Evolutionary conservation across 2,888 invertebrate species (phyloP), one percentile per base, ranked within the genome.

Genomic region (Sclerodermus sp.): DNA sequence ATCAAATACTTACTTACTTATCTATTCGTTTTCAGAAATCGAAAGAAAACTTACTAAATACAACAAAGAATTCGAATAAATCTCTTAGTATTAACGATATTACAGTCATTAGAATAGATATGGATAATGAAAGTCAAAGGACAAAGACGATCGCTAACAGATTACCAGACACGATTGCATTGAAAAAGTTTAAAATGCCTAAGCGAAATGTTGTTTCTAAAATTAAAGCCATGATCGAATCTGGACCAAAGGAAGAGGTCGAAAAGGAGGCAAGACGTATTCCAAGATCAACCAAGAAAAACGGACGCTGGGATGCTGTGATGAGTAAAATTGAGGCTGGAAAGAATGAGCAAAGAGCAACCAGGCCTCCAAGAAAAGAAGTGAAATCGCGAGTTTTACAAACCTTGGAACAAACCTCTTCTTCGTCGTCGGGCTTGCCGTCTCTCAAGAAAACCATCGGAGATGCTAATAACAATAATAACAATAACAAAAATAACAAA

Each of bases 291-390:
- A 78, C 82, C 1, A 84, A 84, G 65, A 87, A 85, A 67, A 80
- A 75, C 3, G 87, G 88, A 15, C 85, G 90, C 62, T 91, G 93
- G 85, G 92, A 92, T 70, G 86, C 89, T 45, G 92, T 93, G 43
- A 88, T 90, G 85, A 90, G 88, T 78, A 89, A 89, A 78, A 90
- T 91, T 55, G 86, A 87, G 38, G 87, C 87, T 59, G 86, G 85
- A 53, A 85, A 87, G 65, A 83, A 80, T 43, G 89, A 90, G 64
- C 86, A 84, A 62, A 85, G 86, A 67, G n/a, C n/a, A n/a, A 82
- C 83, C 34, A 88, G 89, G 71, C 85, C 88, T 10, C 86, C 87
- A 60, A 81, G 87, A 60, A 91, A 90, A 78, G 93, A 95, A 75
- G 89, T 95, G 31, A 95, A 94, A 78, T 91, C 94, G 41, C 90